Conservation (phyloP, 2,113 vertebrate genomes). For the Cryptomyrus ogoouensis region DNA sequence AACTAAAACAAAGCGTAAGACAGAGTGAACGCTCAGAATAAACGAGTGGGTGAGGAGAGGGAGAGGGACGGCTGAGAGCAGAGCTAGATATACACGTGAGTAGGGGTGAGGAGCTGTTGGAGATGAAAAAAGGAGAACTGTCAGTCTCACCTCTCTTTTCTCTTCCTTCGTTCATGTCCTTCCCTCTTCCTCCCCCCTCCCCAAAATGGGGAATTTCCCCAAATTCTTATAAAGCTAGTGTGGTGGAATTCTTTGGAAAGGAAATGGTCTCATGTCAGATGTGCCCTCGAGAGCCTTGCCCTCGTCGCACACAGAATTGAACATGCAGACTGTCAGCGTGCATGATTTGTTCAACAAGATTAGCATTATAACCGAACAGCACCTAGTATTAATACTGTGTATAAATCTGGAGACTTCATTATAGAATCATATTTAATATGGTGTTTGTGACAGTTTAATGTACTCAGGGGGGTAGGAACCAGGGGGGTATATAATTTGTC, state of each 20-base stretch:
- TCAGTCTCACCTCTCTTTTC: background rate
- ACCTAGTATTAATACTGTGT: background rate
- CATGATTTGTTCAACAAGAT: background rate
- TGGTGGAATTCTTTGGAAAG: background rate
- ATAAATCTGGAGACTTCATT: background rate
- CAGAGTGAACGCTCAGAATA: background rate
- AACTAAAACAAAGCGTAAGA: background rate
- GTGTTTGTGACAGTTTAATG: background rate
- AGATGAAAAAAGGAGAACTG: conserved; percentile 10
- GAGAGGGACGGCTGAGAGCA: background rate
- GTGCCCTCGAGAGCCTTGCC: background rate
- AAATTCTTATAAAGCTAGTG: background rate
- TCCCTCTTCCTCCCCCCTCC: background rate
- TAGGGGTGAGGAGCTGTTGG: background rate
- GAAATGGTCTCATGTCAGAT: background rate
- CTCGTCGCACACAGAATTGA: background rate
- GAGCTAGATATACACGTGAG: background rate
- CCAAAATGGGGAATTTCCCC: background rate
- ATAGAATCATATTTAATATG: background rate
- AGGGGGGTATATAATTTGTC: background rate
- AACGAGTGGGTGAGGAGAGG: background rate
- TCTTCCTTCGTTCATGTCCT: background rate
- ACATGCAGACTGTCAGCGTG: background rate
- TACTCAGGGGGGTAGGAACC: background rate
- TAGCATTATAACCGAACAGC: background rate